Conservation (phyloP, 2,113 vertebrate genomes). For the Otocyon megalotis region DNA sequence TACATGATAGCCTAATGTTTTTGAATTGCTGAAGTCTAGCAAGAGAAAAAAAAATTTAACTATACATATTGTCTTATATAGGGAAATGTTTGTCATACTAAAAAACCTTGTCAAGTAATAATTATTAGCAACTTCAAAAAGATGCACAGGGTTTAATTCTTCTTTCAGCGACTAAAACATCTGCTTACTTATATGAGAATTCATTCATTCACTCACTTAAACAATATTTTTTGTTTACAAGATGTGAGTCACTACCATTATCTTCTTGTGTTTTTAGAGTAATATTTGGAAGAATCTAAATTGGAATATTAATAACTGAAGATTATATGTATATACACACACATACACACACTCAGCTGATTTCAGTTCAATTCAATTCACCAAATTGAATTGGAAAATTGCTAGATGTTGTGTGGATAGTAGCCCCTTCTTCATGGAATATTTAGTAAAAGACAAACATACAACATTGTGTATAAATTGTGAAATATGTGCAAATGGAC, state of each 20-base stretch:
- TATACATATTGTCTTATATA: background rate
- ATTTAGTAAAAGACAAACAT: background rate
- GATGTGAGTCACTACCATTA: background rate
- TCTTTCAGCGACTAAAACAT: background rate
- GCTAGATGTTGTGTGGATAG: background rate
- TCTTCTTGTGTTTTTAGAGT: background rate
- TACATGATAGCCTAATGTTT: background rate
- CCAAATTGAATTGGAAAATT: slow-evolving; percentile 33
- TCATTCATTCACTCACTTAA: slow-evolving; percentile 17
- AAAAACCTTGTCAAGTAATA: slow-evolving; percentile 21
- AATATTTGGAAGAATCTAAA: slow-evolving; percentile 43
- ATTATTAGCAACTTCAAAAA: slow-evolving; percentile 27
- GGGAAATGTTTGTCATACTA: background rate
- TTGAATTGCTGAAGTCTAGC: background rate
- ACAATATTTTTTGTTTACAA: background rate
- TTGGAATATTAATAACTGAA: background rate
- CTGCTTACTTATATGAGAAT: background rate
- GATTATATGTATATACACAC: too few relatives aligned
- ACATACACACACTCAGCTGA: background rate
- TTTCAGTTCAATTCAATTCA: background rate
- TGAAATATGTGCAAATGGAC: background rate
- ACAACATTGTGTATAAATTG: background rate
- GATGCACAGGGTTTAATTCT: background rate
- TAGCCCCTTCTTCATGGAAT: background rate
- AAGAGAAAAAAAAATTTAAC: background rate